Conservation (phyloP, 2,797 vertebrate species). For the Scolopax bukidnonensis region DNA sequence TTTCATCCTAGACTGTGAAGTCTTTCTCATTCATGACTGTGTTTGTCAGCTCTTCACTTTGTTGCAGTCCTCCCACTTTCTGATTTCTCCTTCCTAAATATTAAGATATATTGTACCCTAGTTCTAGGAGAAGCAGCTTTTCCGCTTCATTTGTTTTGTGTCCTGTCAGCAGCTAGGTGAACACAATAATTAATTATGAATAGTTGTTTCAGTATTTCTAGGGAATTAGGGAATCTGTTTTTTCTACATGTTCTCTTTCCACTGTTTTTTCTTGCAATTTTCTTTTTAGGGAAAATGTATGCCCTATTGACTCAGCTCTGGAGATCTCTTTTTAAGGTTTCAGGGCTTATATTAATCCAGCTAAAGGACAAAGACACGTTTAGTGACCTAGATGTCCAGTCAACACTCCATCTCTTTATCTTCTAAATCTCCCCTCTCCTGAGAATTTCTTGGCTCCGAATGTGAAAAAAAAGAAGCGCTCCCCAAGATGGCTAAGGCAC, state of each 20-base stretch:
- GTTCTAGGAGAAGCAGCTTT: constrained; percentile 56
- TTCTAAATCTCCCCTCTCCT: background rate
- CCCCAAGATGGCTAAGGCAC: background rate
- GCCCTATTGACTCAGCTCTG: background rate
- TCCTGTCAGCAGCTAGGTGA: constrained; percentile 52
- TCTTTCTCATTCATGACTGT: background rate
- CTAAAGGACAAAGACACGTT: background rate
- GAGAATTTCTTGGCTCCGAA: background rate
- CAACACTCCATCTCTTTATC: background rate
- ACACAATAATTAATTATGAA: constrained; percentile 66
- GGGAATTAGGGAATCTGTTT: background rate
- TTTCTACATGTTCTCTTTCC: background rate
- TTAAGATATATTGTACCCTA: constrained; percentile 52
- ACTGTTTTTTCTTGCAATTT: background rate
- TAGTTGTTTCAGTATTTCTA: constrained; percentile 19
- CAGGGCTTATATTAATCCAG: background rate
- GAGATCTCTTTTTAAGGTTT: background rate
- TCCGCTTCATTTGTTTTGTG: constrained; percentile 55
- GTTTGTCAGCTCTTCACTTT: constrained; percentile 2
- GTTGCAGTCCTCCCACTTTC: background rate
- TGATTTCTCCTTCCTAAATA: constrained; percentile 11
- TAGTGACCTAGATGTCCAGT: background rate
- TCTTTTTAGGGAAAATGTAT: background rate
- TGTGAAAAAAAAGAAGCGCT: background rate
- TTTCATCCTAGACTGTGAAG: background rate